Base-by-base conservation (phyloP, 2,888 invertebrate genomes). In the Chrysolina haemoptera region DNA sequence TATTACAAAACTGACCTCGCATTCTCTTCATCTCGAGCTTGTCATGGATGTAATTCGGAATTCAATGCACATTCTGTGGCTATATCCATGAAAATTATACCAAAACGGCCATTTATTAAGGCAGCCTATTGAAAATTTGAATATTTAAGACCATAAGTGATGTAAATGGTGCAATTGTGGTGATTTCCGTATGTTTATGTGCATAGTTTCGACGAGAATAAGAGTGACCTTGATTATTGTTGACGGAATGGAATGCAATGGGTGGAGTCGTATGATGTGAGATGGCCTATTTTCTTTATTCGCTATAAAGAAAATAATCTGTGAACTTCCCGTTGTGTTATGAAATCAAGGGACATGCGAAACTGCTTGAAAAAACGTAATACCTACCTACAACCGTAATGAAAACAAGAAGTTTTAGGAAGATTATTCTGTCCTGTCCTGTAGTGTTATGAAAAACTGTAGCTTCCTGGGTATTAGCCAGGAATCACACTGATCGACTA, bases 1-100 rank as follows among this genome's bases (percentile, higher is more conserved):
- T 77, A 72, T 74, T 75, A 62, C 66, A 71, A 71, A 77, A 59
- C 35, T 77, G 77, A 76, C 77, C 77, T 77, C 77, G 77, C 74
- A 66, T 67, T 69, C 74, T 67, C 74, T 65, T 62, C 40, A 27
- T 66, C 64, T 41, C 66, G 65, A 69, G 55, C 72, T 59, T 27
- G n/a, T 35, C 9, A 59, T 22, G 53, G 20, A 16, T 59, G 59
- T 8, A 59, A 35, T 35, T 35, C 22, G 27, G 59, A 59, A n/a
- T 59, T 59, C 9, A 59, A 59, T n/a, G 27, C 27, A 59, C 10
- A 55, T 70, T 73, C 48, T 68, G 43, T 66, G 40, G 40, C 53
- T 11, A 22, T 35, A 53, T 20, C 5, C 20, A 53, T 18, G 20
- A 12, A 53, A 53, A 53, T 53, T 53, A 53, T 53, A 53, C 22